These are phyloP conservation scores for Eriosoma lanigerum DNA, from an alignment of 1,140 invertebrate genomes.

Conservation along the genomic window DNA sequence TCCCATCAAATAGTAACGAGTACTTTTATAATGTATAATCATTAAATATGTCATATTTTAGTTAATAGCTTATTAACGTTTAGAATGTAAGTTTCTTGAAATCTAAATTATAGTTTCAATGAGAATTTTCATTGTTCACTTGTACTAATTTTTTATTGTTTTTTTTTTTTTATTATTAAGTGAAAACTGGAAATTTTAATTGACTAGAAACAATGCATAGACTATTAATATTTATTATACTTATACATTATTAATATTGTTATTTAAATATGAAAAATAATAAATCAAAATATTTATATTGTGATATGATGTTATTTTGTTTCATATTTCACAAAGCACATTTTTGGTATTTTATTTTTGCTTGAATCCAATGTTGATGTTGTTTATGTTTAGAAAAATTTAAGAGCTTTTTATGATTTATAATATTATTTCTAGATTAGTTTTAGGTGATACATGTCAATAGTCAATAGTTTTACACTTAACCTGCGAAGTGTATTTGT, in stretches of 20 bases:
- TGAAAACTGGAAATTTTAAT: slow-evolving; percentile 48
- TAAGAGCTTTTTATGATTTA: too few species aligned
- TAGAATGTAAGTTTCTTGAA: slow-evolving; percentile 8
- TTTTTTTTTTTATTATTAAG: slow-evolving; percentile 13
- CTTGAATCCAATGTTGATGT: too few species aligned
- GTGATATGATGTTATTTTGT: neutral
- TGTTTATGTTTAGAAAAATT: too few species aligned
- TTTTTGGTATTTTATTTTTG: too few species aligned
- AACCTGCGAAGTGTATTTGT: too few species aligned
- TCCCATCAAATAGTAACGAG: neutral
- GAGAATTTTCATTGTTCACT: slow-evolving; percentile 46
- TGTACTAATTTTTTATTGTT: slow-evolving; percentile 33
- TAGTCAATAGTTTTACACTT: too few species aligned
- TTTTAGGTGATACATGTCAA: too few species aligned
- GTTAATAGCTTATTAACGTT: slow-evolving; percentile 34
- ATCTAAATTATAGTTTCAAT: slow-evolving; percentile 25
- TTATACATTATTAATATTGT: slow-evolving; percentile 42
- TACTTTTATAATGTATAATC: neutral
- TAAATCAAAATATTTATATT: slow-evolving; percentile 50
- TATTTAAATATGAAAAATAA: slow-evolving; percentile 38
- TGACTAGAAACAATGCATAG: slow-evolving; percentile 2
- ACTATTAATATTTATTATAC: slow-evolving; percentile 42
- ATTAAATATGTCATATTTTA: slow-evolving; percentile 10
- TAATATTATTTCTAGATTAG: too few species aligned
- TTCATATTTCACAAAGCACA: too few species aligned